phyloP scores from a whole-genome alignment of 2,797 vertebrate species.

The Lutjanus campechanus region DNA sequence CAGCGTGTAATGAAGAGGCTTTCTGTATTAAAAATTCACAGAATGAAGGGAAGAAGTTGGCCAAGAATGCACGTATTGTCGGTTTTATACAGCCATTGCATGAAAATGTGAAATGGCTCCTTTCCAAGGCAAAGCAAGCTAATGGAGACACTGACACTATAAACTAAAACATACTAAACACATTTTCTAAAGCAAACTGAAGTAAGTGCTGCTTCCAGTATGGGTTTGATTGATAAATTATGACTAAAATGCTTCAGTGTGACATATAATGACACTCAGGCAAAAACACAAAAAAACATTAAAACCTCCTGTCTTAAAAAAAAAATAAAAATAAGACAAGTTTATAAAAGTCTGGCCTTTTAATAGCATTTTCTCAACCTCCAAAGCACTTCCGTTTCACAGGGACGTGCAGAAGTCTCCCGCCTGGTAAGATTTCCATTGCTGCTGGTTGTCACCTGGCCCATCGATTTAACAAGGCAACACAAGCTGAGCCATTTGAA shows the following conservation, averaged over 20 bases:
- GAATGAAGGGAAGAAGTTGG: not conserved
- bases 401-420: slow-evolving; percentile 37
- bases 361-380: slow-evolving; percentile 35
- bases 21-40: slow-evolving; percentile 10
- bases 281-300: not conserved
- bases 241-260: not conserved
- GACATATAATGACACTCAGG: not conserved
- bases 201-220: not conserved
- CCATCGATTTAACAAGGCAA: slow-evolving; percentile 81
- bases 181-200: not conserved
- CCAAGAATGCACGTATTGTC: not conserved
- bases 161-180: not conserved
- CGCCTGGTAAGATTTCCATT: slow-evolving; percentile 50
- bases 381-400: slow-evolving; percentile 32
- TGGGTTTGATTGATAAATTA: not conserved
- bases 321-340: not conserved
- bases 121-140: not conserved
- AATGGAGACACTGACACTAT: not conserved
- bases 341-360: slow-evolving; percentile 12
- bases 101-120: not conserved
- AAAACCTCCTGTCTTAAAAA: not conserved
- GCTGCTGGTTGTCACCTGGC: slow-evolving; percentile 61
- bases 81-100: not conserved
- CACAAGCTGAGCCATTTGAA: slow-evolving; percentile 76
- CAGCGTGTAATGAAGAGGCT: slow-evolving; percentile 32